Evolutionary conservation across 2,797 vertebrate species (phyloP).

Genomic region (Scomberomorus guttatus): DNA sequence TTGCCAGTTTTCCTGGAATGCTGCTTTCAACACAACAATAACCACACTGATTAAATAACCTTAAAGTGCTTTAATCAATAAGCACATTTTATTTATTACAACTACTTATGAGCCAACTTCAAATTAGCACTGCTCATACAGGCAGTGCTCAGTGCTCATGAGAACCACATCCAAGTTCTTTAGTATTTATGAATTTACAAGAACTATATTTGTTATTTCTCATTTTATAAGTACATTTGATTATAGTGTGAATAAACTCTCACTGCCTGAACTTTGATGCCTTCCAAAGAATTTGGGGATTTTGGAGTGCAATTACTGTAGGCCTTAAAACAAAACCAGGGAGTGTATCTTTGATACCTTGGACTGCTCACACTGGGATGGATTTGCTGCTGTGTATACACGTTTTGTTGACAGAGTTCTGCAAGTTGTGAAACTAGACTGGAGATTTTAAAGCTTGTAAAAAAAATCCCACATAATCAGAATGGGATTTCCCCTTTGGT

Average conservation of each 20-base stretch:
- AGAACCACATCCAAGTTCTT: not conserved
- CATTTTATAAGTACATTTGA: too few species aligned
- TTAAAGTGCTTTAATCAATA: not conserved
- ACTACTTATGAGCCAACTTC: not conserved
- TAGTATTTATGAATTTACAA: not conserved
- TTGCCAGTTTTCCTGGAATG: not conserved
- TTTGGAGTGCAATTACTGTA: not conserved
- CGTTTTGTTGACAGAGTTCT: constrained; percentile 30
- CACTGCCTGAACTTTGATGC: not conserved
- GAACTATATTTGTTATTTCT: not conserved
- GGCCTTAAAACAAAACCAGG: not conserved
- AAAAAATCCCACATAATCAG: constrained; percentile 26
- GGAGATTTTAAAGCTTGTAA: constrained; percentile 9
- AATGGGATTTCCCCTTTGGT: constrained; percentile 38
- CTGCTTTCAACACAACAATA: not conserved
- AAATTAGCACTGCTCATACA: not conserved
- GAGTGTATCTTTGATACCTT: constrained; percentile 8
- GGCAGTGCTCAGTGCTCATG: not conserved
- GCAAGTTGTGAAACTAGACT: constrained; percentile 8
- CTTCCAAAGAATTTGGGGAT: not conserved
- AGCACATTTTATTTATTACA: not conserved
- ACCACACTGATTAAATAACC: not conserved
- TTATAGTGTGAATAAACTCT: not conserved
- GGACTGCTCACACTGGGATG: not conserved
- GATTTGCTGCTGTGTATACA: constrained; percentile 22